Evolutionary conservation across 2,888 invertebrate species (phyloP), one percentile per base, ranked within the genome.

Genomic region (Thalpophila matura): DNA sequence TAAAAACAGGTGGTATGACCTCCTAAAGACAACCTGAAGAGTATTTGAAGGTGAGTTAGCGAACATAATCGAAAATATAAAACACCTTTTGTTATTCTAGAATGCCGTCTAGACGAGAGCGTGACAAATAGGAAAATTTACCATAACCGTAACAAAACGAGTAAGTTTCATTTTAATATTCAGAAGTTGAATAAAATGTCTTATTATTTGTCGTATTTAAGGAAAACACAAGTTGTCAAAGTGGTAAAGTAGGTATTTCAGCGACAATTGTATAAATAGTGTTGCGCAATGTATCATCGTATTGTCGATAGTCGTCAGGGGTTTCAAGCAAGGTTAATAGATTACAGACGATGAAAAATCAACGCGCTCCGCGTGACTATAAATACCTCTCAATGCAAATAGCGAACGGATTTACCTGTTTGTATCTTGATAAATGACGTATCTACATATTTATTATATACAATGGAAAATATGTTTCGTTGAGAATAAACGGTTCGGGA

Each of bases 271-370:
- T 81, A 79, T 79, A 87, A 90, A 90, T 81, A 86, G 78, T 74
- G 83, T 89, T 90, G 84, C 78, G 87, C 83, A 89, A 90, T 87
- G 79, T 81, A 86, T 86, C 85, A 86, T 83, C 65, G 73, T 76
- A 76, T 80, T 82, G 83, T 83, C 82, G 82, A 84, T 82, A 81
- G 77, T 77, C 77, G 70, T 77, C 75, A 79, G 68, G 71, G 72
- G 69, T 81, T 74, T 66, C 73, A 77, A 79, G 77, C 88, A 90
- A 91, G 90, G 89, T 89, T 86, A 90, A 88, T 82, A 84, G 79
- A 86, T 81, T 85, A 82, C 81, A 84, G 77, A 80, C 79, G 73
- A 79, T 84, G 81, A 80, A 84, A 83, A 85, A 85, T 82, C 75
- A 82, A 84, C 78, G 74, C 79, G 79, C 74, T 63, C 59, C 42